Evolutionary conservation across 2,113 vertebrate genomes (phyloP), one percentile per base, ranked within the genome.

Genomic region (Rostratula benghalensis): DNA sequence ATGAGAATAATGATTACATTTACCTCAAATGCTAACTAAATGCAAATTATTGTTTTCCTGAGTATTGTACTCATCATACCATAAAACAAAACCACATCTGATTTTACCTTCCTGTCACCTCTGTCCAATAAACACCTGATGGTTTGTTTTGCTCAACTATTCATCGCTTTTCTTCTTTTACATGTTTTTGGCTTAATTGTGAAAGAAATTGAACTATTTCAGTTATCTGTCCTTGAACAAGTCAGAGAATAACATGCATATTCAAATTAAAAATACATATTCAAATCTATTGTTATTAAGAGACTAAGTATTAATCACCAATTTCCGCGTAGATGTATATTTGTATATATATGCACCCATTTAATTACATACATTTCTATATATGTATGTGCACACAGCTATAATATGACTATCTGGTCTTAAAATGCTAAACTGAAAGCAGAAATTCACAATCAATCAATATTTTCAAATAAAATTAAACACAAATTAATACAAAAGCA

Each of bases 11-110:
- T 53, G 30, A 64, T 75, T 71, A 14, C 7, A 21, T 60, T 78
- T 87, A 28, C 61, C 48, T 67, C 67, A 67, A 35, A 65, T 83
- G 37, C 23, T 90, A 69, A 75, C 31, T 82, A 79, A 78, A 94
- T 64, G 65, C 50, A 87, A 93, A 76, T 82, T 57, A 57, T 61
- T 85, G 31, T 67, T 87, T 76, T 90, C 53, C 59, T 53, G 68
- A 51, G 28, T 54, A 51, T 50, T 59, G 25, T 59, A 35, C 53
- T 90, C 46, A 80, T 28, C 50, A 37, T 22, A 83, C 15, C 41
- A 76, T 63, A 88, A 93, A 80, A 27, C 28, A 61, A 81, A 81
- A 82, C 10, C 56, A 83, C 79, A 53, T 10, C 18, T 43, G 39
- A 76, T 83, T 83, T 73, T 73, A 27, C 10, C 25, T 73, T 81